Evolutionary conservation across 2,888 invertebrate genomes (phyloP).

Genomic region (Melinaea menophilus): DNA sequence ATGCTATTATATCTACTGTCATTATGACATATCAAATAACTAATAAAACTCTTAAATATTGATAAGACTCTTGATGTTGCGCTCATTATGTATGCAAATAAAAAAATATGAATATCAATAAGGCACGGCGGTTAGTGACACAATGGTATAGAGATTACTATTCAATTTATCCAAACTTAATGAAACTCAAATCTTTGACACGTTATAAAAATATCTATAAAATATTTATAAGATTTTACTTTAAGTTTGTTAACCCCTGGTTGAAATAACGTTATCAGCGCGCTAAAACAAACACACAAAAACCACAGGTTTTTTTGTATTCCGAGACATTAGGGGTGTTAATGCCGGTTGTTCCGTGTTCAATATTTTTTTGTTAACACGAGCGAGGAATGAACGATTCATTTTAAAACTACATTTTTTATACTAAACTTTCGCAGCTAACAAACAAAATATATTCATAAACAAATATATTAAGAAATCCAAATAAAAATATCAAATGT

Average conservation of each 20-base stretch:
- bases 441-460: not conserved
- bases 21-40: too few relatives aligned
- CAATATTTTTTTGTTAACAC: constrained; percentile 26
- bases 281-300: constrained; percentile 66
- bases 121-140: not conserved
- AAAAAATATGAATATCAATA: constrained; percentile 1
- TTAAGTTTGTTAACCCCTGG: constrained; percentile 31
- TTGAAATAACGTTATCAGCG: constrained; percentile 50
- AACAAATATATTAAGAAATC: too few relatives aligned
- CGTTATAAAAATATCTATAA: not conserved
- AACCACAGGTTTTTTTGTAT: constrained; percentile 58
- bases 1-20: not conserved
- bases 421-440: not conserved
- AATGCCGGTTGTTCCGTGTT: constrained; percentile 51
- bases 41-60: not conserved
- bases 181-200: not conserved
- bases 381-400: constrained; percentile 8
- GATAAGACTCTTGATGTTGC: not conserved
- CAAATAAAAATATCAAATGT: too few relatives aligned
- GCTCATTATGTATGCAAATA: constrained; percentile 1
- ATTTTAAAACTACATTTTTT: too few relatives aligned
- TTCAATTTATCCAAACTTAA: too few relatives aligned
- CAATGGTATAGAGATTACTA: too few relatives aligned
- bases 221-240: not conserved
- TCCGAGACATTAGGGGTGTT: constrained; percentile 59